Evolutionary conservation across 35 echinoderm and acorn worm genomes (phyloP).

Genomic region (Heliocidaris erythrogramma): DNA sequence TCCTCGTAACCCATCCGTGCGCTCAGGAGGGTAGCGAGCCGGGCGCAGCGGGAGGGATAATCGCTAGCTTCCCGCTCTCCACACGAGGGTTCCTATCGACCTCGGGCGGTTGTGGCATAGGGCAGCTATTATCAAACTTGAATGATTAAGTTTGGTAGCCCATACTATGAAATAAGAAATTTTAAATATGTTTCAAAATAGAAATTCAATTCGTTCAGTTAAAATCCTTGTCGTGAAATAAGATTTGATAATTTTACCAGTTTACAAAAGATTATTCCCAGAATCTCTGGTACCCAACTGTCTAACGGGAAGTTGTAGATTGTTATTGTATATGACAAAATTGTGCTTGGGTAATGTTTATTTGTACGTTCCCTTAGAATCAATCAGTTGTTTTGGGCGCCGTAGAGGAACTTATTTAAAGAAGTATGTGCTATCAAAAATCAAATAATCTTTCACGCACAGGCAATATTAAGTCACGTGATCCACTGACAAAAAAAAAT

Average conservation of each 20-base stretch:
- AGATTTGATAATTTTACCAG: not conserved
- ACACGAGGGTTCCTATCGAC: slow-evolving; percentile 23
- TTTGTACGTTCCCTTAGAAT: no score
- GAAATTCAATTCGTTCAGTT: not conserved
- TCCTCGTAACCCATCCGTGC: not conserved
- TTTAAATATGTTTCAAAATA: not conserved
- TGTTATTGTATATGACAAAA: no score
- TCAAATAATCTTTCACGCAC: no score
- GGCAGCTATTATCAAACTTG: not conserved
- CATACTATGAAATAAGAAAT: not conserved
- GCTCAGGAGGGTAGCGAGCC: slow-evolving; percentile 30
- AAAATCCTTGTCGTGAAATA: not conserved
- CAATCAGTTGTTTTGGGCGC: no score
- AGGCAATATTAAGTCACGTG: not conserved
- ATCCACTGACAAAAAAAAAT: not conserved
- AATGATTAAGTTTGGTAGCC: not conserved
- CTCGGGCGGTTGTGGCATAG: not conserved
- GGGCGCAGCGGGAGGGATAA: slow-evolving; percentile 35
- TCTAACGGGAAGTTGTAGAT: no score
- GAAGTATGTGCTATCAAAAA: no score
- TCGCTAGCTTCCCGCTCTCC: slow-evolving; percentile 17
- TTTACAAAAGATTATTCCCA: not conserved
- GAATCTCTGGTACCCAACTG: not conserved
- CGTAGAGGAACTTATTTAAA: no score
- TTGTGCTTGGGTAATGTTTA: no score